These are phyloP conservation scores for Pycnomerus fuliginosus DNA, from an alignment of 2,888 invertebrate species.

Conservation along the genomic window DNA sequence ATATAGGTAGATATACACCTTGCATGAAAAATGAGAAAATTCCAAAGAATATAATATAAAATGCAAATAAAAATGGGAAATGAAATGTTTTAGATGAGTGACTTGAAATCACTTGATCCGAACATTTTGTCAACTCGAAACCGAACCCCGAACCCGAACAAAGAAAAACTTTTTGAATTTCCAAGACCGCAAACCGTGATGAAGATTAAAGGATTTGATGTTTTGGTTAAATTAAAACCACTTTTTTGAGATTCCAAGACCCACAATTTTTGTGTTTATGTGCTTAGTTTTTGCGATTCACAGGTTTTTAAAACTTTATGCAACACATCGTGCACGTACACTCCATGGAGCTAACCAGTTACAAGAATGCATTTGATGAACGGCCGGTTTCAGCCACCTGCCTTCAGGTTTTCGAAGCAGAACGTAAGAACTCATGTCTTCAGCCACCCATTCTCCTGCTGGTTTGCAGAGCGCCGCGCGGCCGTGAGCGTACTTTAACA, in stretches of 20 bases:
- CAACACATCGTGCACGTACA: slow-evolving; percentile 7
- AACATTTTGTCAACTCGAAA: no score
- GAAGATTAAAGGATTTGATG: no score
- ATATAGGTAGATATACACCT: no score
- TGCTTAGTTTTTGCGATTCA: not conserved
- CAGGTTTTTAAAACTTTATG: not conserved
- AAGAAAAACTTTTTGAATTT: no score
- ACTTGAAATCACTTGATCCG: no score
- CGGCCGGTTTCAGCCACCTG: slow-evolving; percentile 12
- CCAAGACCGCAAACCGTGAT: no score
- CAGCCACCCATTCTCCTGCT: slow-evolving; percentile 13
- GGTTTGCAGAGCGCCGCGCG: slow-evolving; percentile 6
- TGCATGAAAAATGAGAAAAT: no score
- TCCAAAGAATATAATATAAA: no score
- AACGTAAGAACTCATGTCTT: slow-evolving; percentile 14
- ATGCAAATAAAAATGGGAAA: not conserved
- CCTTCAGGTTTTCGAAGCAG: slow-evolving; percentile 5
- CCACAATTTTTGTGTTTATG: not conserved
- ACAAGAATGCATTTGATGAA: slow-evolving; percentile 7
- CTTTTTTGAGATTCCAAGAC: not conserved
- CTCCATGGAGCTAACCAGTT: slow-evolving; percentile 3
- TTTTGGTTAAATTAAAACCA: not conserved
- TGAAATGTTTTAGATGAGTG: no score
- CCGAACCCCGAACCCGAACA: no score
- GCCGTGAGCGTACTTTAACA: not conserved